A percentile compares a stretch with the other conserved stretches of the same genome.
Evolutionary conservation across 2,888 invertebrate genomes (phyloP).

Genomic region (Therioaphis trifolii): DNA sequence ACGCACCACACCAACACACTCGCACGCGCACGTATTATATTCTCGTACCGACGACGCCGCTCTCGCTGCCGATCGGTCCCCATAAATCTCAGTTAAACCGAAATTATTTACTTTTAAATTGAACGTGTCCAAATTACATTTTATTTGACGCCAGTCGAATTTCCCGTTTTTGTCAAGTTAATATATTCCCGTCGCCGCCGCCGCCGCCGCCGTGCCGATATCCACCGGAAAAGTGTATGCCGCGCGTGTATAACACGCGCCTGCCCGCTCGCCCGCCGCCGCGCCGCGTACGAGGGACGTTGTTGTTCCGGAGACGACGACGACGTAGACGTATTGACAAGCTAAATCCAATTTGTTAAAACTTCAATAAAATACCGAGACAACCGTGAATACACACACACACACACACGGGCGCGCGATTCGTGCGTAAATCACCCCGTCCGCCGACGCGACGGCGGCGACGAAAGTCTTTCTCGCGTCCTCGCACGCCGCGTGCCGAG

Average conservation of each 20-base stretch:
- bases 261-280: background rate
- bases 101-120: slow-evolving; percentile 63
- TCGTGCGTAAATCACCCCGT: slow-evolving; percentile 54
- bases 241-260: background rate
- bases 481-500: background rate
- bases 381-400: slow-evolving; percentile 42
- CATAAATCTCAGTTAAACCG: slow-evolving; percentile 62
- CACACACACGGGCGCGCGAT: too few relatives aligned
- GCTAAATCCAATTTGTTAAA: slow-evolving; percentile 61
- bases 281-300: slow-evolving; percentile 20
- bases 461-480: slow-evolving; percentile 4
- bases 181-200: slow-evolving; percentile 52
- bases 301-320: slow-evolving; percentile 14
- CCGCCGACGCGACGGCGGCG: background rate
- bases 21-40: background rate
- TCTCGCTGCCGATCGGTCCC: background rate
- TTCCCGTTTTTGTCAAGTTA: slow-evolving; percentile 57
- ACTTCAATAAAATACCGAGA: slow-evolving; percentile 57
- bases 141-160: slow-evolving; percentile 61
- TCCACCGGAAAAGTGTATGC: slow-evolving; percentile 1
- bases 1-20: background rate
- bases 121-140: slow-evolving; percentile 61
- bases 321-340: slow-evolving; percentile 59
- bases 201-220: too few relatives aligned
- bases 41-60: too few relatives aligned